Evolutionary conservation across 2,888 invertebrate species (phyloP).

Genomic region (Poecilobothrus nobilitatus): DNA sequence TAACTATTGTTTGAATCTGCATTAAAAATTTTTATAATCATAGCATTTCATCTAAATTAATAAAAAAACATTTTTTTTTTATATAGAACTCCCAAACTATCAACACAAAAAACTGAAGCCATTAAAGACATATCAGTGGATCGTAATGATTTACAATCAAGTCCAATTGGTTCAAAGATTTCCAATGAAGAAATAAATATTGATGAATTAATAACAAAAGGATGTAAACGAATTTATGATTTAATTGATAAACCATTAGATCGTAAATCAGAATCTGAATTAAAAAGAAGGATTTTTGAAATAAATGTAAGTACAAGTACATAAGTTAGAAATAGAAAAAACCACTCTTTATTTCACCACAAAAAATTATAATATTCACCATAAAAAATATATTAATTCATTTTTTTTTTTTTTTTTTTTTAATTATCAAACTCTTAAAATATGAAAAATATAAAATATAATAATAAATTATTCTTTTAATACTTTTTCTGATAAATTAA

Average conservation of each 20-base stretch:
- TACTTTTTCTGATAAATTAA: slow-evolving; percentile 2
- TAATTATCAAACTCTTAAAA: too few relatives aligned
- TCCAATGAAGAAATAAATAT: slow-evolving; percentile 34
- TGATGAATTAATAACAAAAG: slow-evolving; percentile 39
- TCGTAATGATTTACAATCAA: slow-evolving; percentile 18
- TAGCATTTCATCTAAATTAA: too few relatives aligned
- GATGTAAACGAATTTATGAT: slow-evolving; percentile 40
- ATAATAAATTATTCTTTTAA: background rate
- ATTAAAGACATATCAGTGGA: slow-evolving; percentile 15
- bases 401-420: too few relatives aligned
- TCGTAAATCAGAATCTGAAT: slow-evolving; percentile 33
- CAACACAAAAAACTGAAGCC: slow-evolving; percentile 11
- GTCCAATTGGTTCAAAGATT: slow-evolving; percentile 25
- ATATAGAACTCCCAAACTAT: slow-evolving; percentile 16
- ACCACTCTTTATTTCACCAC: too few relatives aligned
- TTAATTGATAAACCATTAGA: slow-evolving; percentile 40
- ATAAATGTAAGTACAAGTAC: slow-evolving; percentile 39
- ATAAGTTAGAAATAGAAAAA: background rate
- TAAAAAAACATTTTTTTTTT: slow-evolving; percentile 8
- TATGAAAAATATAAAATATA: too few relatives aligned
- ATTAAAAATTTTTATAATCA: too few relatives aligned
- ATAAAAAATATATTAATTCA: too few relatives aligned
- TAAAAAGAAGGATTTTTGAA: slow-evolving; percentile 38
- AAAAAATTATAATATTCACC: too few relatives aligned
- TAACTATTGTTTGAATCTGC: too few relatives aligned